These are phyloP conservation scores for Seriola quinqueradiata DNA, from an alignment of 2,113 vertebrate genomes.

Conservation along the genomic window DNA sequence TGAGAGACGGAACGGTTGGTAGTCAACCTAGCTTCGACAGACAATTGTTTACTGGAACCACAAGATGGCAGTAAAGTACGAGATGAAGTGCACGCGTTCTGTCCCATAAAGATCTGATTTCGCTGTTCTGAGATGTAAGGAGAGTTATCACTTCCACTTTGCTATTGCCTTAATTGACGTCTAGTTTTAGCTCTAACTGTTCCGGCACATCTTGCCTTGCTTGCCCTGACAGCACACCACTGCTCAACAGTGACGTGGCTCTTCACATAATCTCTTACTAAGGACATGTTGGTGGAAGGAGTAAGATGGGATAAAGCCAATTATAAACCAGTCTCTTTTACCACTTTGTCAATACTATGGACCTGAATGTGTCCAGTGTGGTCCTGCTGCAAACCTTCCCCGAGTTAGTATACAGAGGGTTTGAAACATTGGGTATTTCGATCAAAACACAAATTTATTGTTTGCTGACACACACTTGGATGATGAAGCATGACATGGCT, in stretches of 20 bases:
- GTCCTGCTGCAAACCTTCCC: background rate
- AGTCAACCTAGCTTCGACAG: too few species aligned
- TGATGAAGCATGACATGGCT: background rate
- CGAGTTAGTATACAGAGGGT: background rate
- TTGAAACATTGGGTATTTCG: background rate
- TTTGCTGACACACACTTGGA: background rate
- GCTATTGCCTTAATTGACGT: too few species aligned
- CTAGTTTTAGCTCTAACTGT: too few species aligned
- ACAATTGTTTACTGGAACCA: too few species aligned
- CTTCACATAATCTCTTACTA: conserved; percentile 20
- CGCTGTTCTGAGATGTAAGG: too few species aligned
- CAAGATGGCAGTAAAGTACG: too few species aligned
- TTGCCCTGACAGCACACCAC: too few species aligned
- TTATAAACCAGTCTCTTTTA: conserved; percentile 11
- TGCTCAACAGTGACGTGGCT: background rate
- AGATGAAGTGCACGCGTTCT: too few species aligned
- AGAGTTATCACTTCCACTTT: too few species aligned
- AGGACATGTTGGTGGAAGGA: background rate
- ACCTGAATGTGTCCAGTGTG: background rate
- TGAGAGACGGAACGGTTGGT: too few species aligned
- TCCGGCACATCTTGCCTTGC: too few species aligned
- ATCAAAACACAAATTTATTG: background rate
- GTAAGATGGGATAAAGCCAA: conserved; percentile 8
- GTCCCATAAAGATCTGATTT: too few species aligned
- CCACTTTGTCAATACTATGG: background rate